Conservation (phyloP, 2,888 invertebrate genomes). For the Drosophila paranaensis region DNA sequence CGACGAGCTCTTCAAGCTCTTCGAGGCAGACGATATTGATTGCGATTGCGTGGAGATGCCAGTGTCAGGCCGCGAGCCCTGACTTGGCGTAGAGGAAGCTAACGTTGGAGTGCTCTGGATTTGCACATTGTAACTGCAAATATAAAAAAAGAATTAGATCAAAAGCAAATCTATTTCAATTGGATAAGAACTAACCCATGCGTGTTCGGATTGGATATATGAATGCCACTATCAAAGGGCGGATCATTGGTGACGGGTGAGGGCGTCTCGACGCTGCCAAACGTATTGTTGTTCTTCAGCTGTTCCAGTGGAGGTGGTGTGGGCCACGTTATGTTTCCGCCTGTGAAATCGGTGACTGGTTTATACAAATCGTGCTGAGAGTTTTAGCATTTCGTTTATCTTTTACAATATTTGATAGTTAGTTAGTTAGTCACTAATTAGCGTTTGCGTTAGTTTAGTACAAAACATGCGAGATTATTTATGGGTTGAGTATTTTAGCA, state of each 20-base stretch:
- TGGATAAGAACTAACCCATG: conserved; percentile 78
- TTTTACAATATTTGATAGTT: conserved; percentile 52
- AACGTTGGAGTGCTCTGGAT: conserved; percentile 83
- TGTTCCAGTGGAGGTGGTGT: conserved; percentile 83
- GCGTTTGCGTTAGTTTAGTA: conserved; percentile 52
- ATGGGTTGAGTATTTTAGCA: conserved; percentile 23
- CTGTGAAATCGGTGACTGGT: conserved; percentile 55
- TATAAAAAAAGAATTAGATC: not conserved
- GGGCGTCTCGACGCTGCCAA: conserved; percentile 84
- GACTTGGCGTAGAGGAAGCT: conserved; percentile 80
- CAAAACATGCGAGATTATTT: conserved; percentile 64
- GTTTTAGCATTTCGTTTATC: conserved; percentile 29
- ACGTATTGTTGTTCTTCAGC: conserved; percentile 82
- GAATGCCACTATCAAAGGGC: conserved; percentile 78
- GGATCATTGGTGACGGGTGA: conserved; percentile 84
- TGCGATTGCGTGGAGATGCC: conserved; percentile 79
- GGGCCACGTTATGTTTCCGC: conserved; percentile 84
- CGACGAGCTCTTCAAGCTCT: conserved; percentile 76
- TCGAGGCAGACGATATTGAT: conserved; percentile 84
- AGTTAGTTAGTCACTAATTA: conserved; percentile 36
- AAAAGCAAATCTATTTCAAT: not conserved
- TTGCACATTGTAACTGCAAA: conserved; percentile 83
- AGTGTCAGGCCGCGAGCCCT: conserved; percentile 81
- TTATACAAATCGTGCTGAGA: not conserved
- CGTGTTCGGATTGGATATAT: conserved; percentile 84